Conservation (phyloP, 2,113 vertebrate genomes). For the Hemibagrus wyckioides region DNA sequence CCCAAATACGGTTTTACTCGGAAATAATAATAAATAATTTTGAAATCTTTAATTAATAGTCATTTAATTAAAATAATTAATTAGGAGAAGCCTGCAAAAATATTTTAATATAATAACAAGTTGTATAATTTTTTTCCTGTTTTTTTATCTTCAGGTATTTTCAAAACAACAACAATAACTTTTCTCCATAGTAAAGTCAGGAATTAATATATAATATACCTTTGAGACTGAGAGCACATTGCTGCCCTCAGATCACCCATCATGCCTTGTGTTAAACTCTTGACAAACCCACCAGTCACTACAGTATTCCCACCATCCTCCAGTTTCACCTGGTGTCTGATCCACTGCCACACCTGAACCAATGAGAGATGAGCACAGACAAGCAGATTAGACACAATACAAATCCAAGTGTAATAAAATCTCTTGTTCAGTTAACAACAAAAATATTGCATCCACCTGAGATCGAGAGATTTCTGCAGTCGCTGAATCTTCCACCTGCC, state of each 20-base stretch:
- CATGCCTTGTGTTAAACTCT: slow-evolving; percentile 55
- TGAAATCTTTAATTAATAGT: too few relatives aligned
- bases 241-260: slow-evolving; percentile 58
- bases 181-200: not conserved
- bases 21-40: too few relatives aligned
- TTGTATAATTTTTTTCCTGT: not conserved
- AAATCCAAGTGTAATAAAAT: not conserved
- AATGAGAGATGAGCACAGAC: not conserved
- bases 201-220: slow-evolving; percentile 52
- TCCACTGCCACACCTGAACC: slow-evolving; percentile 76
- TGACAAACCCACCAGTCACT: slow-evolving; percentile 69
- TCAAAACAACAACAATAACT: not conserved
- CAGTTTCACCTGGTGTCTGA: slow-evolving; percentile 67
- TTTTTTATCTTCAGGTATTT: not conserved
- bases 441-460: slow-evolving; percentile 61
- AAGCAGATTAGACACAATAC: not conserved
- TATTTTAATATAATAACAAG: too few relatives aligned
- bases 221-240: slow-evolving; percentile 33
- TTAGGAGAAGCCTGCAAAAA: not conserved
- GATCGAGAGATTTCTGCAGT: slow-evolving; percentile 79
- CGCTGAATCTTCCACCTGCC: slow-evolving; percentile 76
- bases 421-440: not conserved
- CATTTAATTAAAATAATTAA: too few relatives aligned
- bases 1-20: too few relatives aligned
- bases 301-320: slow-evolving; percentile 69